Conservation (phyloP, 2,888 invertebrate genomes). For the Dolomedes plantarius region DNA sequence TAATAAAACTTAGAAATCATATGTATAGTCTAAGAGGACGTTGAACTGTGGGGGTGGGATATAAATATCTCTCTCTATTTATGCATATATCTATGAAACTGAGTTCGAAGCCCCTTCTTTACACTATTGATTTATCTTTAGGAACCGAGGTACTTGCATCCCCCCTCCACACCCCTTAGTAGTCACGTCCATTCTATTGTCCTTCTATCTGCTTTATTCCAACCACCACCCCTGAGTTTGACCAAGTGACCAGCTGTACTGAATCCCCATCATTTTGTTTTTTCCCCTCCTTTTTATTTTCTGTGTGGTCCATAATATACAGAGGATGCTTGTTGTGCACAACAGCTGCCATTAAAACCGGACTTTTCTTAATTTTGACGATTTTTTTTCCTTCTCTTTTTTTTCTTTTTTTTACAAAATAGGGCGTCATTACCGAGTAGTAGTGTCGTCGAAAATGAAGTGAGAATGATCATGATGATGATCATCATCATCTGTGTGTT, state of each 20-base stretch:
- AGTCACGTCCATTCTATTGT: constrained; percentile 22
- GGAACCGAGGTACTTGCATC: neutral
- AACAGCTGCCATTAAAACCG: constrained; percentile 48
- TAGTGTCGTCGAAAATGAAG: constrained; percentile 32
- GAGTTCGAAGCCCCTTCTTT: neutral
- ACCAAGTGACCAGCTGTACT: constrained; percentile 59
- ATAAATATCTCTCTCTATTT: neutral
- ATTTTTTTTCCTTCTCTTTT: constrained; percentile 16
- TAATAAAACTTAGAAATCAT: constrained; percentile 50
- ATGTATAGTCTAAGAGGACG: constrained; percentile 38
- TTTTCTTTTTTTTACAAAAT: constrained; percentile 34
- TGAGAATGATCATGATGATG: constrained; percentile 19
- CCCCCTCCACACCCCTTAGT: constrained; percentile 6
- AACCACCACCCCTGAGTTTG: neutral
- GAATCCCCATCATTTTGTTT: too few species aligned
- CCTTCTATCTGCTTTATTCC: neutral
- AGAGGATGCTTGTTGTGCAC: neutral
- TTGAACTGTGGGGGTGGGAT: constrained; percentile 53
- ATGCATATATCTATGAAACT: constrained; percentile 3
- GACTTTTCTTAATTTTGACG: constrained; percentile 38
- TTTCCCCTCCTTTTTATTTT: constrained; percentile 6
- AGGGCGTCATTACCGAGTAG: constrained; percentile 48
- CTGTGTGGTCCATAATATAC: neutral
- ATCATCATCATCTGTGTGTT: constrained; percentile 40
- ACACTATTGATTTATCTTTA: constrained; percentile 28